phyloP scores from a whole-genome alignment of 2,888 invertebrate species.

The Lottia scabra region DNA sequence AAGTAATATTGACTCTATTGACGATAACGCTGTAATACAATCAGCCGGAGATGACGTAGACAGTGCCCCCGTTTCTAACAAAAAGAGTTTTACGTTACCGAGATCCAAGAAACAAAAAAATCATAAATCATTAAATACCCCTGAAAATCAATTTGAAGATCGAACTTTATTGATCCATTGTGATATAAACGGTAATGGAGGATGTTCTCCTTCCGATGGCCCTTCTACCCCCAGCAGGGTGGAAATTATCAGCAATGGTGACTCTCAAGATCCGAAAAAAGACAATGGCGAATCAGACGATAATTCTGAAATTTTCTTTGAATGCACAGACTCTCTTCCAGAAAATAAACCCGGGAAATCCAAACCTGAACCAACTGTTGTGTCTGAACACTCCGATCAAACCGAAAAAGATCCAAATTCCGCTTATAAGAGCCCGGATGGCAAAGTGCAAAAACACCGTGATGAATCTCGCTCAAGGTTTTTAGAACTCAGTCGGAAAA shows the following conservation, averaged over 20 bases:
- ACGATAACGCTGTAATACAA: background rate
- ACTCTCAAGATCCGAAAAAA: background rate
- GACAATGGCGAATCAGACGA: background rate
- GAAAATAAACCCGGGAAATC: background rate
- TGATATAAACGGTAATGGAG: background rate
- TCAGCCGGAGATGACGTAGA: conserved; percentile 6
- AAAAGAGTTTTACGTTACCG: conserved; percentile 16
- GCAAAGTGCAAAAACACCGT: conserved; percentile 10
- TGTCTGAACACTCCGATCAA: background rate
- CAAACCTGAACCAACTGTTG: background rate
- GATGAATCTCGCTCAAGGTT: conserved; percentile 32
- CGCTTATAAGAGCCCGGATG: background rate
- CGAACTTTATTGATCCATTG: background rate
- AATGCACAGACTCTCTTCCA: background rate
- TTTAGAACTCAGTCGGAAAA: conserved; percentile 34
- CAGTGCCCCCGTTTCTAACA: conserved; percentile 3
- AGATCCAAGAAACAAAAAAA: conserved; percentile 13
- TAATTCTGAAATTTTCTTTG: background rate
- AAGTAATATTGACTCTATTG: conserved; percentile 6
- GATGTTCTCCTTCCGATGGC: background rate
- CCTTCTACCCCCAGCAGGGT: background rate
- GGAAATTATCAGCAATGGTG: background rate
- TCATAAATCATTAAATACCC: background rate
- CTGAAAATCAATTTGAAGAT: background rate
- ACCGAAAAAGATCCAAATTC: background rate